A percentile compares a stretch with the other conserved stretches of the same genome.
Evolutionary conservation across 2,113 vertebrate genomes (phyloP).

Genomic region (Ardeotis arabs): DNA sequence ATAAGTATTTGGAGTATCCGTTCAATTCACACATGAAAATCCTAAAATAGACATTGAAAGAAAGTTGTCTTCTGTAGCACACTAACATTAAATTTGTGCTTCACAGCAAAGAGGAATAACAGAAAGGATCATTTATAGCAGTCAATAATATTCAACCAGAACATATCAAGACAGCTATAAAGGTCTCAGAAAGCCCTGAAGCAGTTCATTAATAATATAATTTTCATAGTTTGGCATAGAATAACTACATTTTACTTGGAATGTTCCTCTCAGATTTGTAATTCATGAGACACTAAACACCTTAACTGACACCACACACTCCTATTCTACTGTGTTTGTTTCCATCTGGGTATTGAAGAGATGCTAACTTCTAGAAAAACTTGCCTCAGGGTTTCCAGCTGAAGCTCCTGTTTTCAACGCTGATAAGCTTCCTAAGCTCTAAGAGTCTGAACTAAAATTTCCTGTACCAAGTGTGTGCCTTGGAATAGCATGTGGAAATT

Average conservation of each 20-base stretch:
- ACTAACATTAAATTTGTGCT: not conserved
- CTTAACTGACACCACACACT: not conserved
- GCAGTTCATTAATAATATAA: not conserved
- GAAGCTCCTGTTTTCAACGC: not conserved
- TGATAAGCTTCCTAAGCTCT: not conserved
- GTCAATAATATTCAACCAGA: not conserved
- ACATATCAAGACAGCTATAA: not conserved
- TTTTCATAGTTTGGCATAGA: not conserved
- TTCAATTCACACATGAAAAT: not conserved
- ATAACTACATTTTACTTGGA: not conserved
- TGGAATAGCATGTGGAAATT: not conserved
- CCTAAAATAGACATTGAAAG: not conserved
- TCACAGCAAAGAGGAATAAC: not conserved
- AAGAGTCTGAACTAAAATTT: not conserved
- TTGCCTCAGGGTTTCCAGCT: not conserved
- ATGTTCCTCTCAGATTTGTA: not conserved
- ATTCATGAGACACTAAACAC: not conserved
- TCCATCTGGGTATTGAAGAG: not conserved
- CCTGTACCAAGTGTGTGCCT: not conserved
- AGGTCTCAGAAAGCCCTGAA: not conserved
- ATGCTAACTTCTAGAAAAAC: not conserved
- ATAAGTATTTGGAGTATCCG: not conserved
- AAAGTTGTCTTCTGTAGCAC: not conserved
- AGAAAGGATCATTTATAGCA: not conserved
- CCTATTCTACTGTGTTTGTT: not conserved